Conservation (phyloP, 1,140 invertebrate species). For the Paracyclopina nana region DNA sequence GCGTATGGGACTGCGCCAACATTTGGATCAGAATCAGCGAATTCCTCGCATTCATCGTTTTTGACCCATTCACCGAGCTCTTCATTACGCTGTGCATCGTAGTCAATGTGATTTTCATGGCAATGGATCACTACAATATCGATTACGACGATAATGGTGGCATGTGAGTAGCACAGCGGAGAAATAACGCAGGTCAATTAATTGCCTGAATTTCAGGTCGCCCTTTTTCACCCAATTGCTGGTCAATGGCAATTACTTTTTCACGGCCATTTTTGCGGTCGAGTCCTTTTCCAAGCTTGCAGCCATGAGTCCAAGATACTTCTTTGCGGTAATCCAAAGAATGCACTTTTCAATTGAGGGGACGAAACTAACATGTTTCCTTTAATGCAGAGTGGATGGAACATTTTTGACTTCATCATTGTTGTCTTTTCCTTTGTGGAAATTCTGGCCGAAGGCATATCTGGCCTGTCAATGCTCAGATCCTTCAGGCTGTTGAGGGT, state of each 20-base stretch:
- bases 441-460: conserved; percentile 69
- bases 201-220: conserved; percentile 10
- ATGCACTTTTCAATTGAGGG: background rate
- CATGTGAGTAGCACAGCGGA: background rate
- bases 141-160: conserved; percentile 11
- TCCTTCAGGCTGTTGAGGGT: conserved; percentile 96
- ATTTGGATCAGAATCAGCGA: conserved; percentile 76
- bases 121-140: conserved; percentile 13
- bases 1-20: conserved; percentile 89
- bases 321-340: conserved; percentile 14
- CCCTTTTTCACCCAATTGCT: background rate
- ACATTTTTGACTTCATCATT: conserved; percentile 94
- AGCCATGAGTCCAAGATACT: conserved; percentile 17
- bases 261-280: conserved; percentile 13
- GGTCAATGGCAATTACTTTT: conserved; percentile 15
- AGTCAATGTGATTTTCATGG: conserved; percentile 24
- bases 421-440: conserved; percentile 81
- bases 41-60: conserved; percentile 70
- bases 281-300: conserved; percentile 15
- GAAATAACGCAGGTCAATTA: background rate
- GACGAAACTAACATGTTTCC: background rate
- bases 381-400: conserved; percentile 76
- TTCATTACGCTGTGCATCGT: conserved; percentile 30
- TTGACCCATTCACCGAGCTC: conserved; percentile 92
- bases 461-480: conserved; percentile 81